These are phyloP conservation scores for Polypterus senegalus DNA, from an alignment of 2,113 vertebrate genomes.

Conservation along the genomic window DNA sequence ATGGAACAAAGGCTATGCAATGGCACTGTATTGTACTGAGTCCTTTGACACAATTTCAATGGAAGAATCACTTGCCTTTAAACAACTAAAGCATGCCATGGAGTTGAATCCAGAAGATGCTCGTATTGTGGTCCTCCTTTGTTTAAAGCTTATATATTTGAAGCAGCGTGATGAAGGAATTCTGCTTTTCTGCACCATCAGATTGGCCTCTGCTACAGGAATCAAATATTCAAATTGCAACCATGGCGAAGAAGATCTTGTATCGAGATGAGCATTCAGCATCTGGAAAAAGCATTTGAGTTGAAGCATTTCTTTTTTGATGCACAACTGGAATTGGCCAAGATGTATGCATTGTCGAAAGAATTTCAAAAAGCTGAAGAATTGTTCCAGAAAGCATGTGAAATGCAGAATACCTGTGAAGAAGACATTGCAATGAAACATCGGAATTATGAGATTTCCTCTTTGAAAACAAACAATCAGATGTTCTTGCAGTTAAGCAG, in stretches of 20 bases:
- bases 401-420: slow-evolving; percentile 16
- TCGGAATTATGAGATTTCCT: slow-evolving; percentile 17
- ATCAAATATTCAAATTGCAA: too few species aligned
- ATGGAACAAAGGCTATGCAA: slow-evolving; percentile 50
- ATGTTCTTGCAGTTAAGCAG: slow-evolving; percentile 15
- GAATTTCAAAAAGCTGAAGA: not conserved
- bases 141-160: slow-evolving; percentile 44
- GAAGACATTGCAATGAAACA: slow-evolving; percentile 4
- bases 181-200: not conserved
- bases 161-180: slow-evolving; percentile 26
- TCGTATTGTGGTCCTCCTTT: slow-evolving; percentile 40
- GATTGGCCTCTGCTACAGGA: too few species aligned
- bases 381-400: too few species aligned
- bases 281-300: slow-evolving; percentile 19
- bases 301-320: slow-evolving; percentile 13
- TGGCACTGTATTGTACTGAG: slow-evolving; percentile 29
- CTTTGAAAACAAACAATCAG: slow-evolving; percentile 10
- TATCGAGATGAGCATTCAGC: slow-evolving; percentile 10
- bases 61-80: slow-evolving; percentile 23
- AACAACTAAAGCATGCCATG: slow-evolving; percentile 37
- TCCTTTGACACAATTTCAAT: fast-evolving
- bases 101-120: slow-evolving; percentile 39
- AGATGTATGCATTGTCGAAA: slow-evolving; percentile 11
- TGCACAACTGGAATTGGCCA: slow-evolving; percentile 20
- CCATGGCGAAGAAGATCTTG: too few species aligned